Base-by-base conservation (phyloP, 2,888 invertebrate species). In the Acleris sparsana region DNA sequence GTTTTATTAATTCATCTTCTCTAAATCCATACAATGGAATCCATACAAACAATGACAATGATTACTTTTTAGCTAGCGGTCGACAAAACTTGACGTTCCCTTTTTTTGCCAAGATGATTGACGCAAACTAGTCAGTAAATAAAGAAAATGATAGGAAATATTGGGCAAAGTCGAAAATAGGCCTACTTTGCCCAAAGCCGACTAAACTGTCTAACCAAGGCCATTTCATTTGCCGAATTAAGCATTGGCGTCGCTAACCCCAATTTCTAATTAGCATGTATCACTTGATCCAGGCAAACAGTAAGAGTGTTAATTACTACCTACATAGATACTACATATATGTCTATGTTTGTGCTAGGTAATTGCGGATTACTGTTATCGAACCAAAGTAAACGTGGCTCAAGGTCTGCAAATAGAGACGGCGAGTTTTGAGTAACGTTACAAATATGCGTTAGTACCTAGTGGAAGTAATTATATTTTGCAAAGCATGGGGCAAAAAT, bases 281-380 rank as follows among this genome's bases (percentile, higher is more conserved):
- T 39, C 39, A 39, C n/a, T 46, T 46, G 16, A 46, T 46, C 46
- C 6, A 7, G 7, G 46, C 16, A 46, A 46, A 46, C 16, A 46
- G 17, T n/a, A 46, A 46, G 44, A 46, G 46, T 46, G 46, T 17
- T 17, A 46, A 43, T 52, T 16, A 16, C n/a, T 52, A 25, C n/a
- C 11, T 9, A 25, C 33, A 33, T 39, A 39, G 39, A 13, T 13
- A 9, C 33, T 33, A 2, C 9, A 33, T 33, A 33, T 33, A 20
- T 17, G 46, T 57, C 46, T 57, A 20, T 49, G 44, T 46, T 44
- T 57, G 57, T 13, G 25, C 25, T 55, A 5, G 29, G 48, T 44
- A 13, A 59, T 56, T 17, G 57, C 44, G 43, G 57, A 57, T 57
- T 57, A 57, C 57, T n/a, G 25, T 25, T 57, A 57, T 61, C 52